A percentile compares a stretch with the other conserved stretches of the same genome.
Conservation (phyloP, 23 tunicate genomes). For the Ascidia mentula region DNA sequence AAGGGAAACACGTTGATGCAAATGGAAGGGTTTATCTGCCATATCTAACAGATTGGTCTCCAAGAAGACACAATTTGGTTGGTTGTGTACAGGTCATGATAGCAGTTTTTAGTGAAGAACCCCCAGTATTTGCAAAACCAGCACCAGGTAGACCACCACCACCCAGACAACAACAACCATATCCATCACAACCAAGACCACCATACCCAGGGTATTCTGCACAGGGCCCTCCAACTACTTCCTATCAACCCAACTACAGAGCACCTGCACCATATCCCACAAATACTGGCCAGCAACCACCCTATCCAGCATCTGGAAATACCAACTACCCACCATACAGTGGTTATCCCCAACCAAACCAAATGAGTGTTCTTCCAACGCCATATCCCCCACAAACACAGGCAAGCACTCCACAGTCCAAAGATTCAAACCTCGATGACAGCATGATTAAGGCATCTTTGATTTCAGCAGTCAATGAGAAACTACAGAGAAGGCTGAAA, state of each 20-base stretch:
- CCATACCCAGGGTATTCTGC: constrained; percentile 54
- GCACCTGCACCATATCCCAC: constrained; percentile 52
- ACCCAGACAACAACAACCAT: constrained; percentile 22
- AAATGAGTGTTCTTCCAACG: constrained; percentile 18
- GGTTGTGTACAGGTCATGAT: constrained; percentile 71
- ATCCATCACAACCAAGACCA: constrained; percentile 13
- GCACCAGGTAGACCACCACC: constrained; percentile 63
- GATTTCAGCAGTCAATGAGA: constrained; percentile 74
- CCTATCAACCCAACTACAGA: constrained; percentile 34
- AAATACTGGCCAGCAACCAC: not conserved
- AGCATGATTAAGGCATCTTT: constrained; percentile 76
- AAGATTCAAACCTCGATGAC: constrained; percentile 41
- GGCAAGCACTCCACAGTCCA: not conserved
- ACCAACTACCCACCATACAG: constrained; percentile 32
- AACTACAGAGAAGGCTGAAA: constrained; percentile 61
- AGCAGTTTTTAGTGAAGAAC: constrained; percentile 73
- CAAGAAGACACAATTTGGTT: constrained; percentile 52
- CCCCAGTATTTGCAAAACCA: constrained; percentile 82
- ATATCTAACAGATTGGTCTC: constrained; percentile 88
- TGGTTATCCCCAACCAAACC: constrained; percentile 29
- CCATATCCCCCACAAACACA: constrained; percentile 22
- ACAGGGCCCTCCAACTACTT: constrained; percentile 81
- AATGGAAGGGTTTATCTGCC: constrained; percentile 93
- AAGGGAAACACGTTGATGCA: constrained; percentile 94
- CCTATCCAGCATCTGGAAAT: constrained; percentile 2